Evolutionary conservation across 2,113 vertebrate species (phyloP), one percentile per base, ranked within the genome.

Genomic region (Clarias gariepinus): DNA sequence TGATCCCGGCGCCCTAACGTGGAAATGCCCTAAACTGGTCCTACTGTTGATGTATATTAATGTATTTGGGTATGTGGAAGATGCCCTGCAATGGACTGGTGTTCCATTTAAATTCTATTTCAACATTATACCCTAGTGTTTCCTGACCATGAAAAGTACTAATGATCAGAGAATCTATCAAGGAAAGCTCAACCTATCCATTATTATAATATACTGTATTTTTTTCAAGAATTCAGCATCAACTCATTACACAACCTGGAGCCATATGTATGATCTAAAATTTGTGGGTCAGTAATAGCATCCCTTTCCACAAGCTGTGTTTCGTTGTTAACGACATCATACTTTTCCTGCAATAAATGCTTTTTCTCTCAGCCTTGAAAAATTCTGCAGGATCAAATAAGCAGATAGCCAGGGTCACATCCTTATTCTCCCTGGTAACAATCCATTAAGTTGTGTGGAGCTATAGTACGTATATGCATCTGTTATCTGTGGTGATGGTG

Each of bases 371-470:
- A 81, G 58, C 36, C 78, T 21, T 23, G 57, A 23, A 57, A 61
- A 81, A 23, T 57, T 61, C 61, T 57, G 57, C 78, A 41, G 19
- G 57, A 36, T 61, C 30, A 61, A 11, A 61, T 18, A 60, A 79
- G 53, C 10, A 28, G 77, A 79, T 79, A 58, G 18, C 77, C n/a
- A 79, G 21, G 23, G 30, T 36, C 55, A 80, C 78, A 36, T 23
- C 36, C 19, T 61, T 80, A 36, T 80, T 36, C 78, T 25, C 78
- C 78, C 41, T 9, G 33, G 57, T 81, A 81, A 81, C 57, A 25
- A 81, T 61, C 57, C 30, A 61, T 81, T 81, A 81, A 61, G 78
- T 61, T 25, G 4, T 25, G 30, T 61, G 57, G 60, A 61, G 47
- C 47, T 47, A 47, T 8, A 47, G 47, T 47, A 47, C 47, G 47